A percentile compares a stretch with the other conserved stretches of the same genome.
Evolutionary conservation across 1,140 invertebrate genomes (phyloP).

Genomic region (Megalopta genalis): DNA sequence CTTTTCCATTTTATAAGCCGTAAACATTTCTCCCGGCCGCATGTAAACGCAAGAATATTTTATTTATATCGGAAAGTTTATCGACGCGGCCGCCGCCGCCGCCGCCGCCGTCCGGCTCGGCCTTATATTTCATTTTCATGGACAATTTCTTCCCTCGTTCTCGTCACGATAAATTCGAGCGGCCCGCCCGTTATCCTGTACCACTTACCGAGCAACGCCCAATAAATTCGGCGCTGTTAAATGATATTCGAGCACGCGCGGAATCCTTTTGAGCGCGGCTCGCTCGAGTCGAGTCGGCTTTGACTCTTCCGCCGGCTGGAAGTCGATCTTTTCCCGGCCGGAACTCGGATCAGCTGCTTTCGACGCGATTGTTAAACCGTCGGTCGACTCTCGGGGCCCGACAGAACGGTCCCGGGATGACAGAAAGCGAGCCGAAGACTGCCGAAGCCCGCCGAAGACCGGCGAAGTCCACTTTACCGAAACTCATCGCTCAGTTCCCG

Average conservation of each 20-base stretch:
- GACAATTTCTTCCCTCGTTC: conserved; percentile 35
- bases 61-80: conserved; percentile 44
- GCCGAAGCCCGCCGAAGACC: not conserved
- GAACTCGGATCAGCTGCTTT: too few relatives aligned
- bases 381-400: not conserved
- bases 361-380: not conserved
- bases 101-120: not conserved
- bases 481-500: conserved; percentile 39
- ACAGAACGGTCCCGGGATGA: not conserved
- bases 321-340: too few relatives aligned
- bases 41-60: conserved; percentile 38
- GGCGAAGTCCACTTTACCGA: conserved; percentile 30
- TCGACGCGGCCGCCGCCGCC: conserved; percentile 1
- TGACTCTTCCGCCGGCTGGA: too few relatives aligned
- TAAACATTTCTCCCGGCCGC: conserved; percentile 22
- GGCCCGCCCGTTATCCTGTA: conserved; percentile 1
- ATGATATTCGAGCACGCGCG: conserved; percentile 13
- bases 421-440: too few relatives aligned
- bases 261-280: too few relatives aligned
- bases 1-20: conserved; percentile 25
- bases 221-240: conserved; percentile 33
- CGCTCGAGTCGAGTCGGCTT: too few relatives aligned
- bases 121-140: conserved; percentile 37
- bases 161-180: conserved; percentile 37
- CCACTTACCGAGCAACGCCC: conserved; percentile 33